Evolutionary conservation across 2,113 vertebrate genomes (phyloP), one percentile per base, ranked within the genome.

Genomic region (Willisornis vidua): DNA sequence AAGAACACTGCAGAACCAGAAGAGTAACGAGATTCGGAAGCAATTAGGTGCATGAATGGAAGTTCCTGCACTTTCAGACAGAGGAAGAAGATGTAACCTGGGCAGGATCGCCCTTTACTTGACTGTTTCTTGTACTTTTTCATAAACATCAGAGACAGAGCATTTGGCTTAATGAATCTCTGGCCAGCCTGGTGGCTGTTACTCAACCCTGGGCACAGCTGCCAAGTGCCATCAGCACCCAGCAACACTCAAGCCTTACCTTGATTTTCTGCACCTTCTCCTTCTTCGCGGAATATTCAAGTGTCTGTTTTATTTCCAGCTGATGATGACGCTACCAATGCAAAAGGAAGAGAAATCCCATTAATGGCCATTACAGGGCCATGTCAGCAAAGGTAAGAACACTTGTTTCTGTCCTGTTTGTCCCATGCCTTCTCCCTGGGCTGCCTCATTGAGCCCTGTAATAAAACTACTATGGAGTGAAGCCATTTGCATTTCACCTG

Each of bases 221-320:
- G 52, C 26, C 43, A 28, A 3, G 7, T 35, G n/a, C 37, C 68
- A 43, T 5, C 76, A n/a, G n/a, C 26, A 28, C 16, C 31, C 28
- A 48, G 57, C 4, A 78, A 20, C 14, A 37, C 31, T n/a, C 29
- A 14, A 41, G 58, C 31, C 78, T 97, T 96, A 99, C 99, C 98
- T 99, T 98, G 41, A 97, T 88, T 97, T 97, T 98, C 72, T 98
- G 97, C 87, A 98, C 96, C 35, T 65, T 95, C 54, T 98, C 98
- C 86, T 97, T 98, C 51, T 92, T 98, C 37, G 94, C 74, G 89
- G 98, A 98, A 82, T 97, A 97, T 85, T 99, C 99, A 89, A 99
- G 95, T 83, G 97, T 98, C 79, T 95, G 97, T 96, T 98, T 99
- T 43, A 98, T 97, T 93, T 99, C 98, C 70, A 98, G 98, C 54